A percentile compares a stretch with the other conserved stretches of the same genome.
phyloP scores from a whole-genome alignment of 2,888 invertebrate genomes.

The Pristionchus japonicus region DNA sequence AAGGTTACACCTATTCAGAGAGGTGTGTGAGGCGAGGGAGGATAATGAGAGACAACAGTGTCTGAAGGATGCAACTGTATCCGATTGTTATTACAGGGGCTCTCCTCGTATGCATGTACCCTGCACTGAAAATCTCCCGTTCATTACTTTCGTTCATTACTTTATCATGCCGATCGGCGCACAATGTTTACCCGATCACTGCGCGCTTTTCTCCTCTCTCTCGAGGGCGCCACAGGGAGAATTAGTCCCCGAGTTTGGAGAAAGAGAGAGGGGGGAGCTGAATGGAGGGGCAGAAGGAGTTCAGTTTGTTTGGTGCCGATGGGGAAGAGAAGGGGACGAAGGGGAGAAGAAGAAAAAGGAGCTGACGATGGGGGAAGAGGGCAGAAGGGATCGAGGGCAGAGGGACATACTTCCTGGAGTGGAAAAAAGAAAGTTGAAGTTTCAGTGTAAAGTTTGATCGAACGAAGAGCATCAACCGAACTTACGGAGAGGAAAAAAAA shows the following conservation, averaged over 20 bases:
- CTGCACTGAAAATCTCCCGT: background rate
- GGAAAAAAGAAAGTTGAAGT: background rate
- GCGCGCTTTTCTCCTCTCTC: background rate
- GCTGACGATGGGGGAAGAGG: background rate
- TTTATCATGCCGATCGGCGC: constrained; percentile 16
- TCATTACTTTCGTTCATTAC: background rate
- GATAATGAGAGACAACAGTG: background rate
- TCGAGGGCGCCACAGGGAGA: background rate
- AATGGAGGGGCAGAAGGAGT: background rate
- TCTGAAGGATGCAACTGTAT: background rate
- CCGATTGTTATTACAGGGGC: background rate
- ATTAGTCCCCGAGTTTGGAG: constrained; percentile 28
- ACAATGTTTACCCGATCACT: background rate
- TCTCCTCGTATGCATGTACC: background rate
- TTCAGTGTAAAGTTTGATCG: too few species aligned
- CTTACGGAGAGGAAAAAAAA: too few species aligned
- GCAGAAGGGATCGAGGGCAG: background rate
- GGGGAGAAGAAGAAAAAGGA: background rate
- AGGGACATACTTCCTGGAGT: constrained; percentile 17
- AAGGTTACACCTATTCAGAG: constrained; percentile 22
- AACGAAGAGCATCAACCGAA: too few species aligned
- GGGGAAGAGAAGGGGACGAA: background rate
- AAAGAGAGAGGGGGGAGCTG: background rate
- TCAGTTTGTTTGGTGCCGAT: constrained; percentile 31
- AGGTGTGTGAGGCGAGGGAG: background rate